Evolutionary conservation across 2,113 vertebrate species (phyloP), one percentile per base, ranked within the genome.

Genomic region (Myocastor coypus): DNA sequence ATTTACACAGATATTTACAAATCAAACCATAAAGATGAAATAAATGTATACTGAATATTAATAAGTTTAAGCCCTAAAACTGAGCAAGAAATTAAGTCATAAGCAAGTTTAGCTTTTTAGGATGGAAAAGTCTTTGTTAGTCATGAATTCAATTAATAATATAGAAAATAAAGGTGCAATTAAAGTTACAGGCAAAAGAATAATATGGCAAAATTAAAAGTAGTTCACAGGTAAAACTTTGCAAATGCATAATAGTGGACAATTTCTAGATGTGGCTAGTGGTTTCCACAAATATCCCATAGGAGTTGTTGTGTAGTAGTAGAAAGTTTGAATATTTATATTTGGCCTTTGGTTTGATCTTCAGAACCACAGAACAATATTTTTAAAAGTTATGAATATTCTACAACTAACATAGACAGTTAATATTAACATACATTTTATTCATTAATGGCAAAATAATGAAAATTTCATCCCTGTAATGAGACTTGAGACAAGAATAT

Each of bases 121-220:
- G 52, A 80, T 52, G 3, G 69, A 68, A 68, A 92, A 90, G 13
- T 50, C 34, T 66, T 69, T 69, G 13, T 13, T 34, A 19, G 9
- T 71, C 28, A 80, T 83, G 77, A 28, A 92, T 75, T n/a, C 78
- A 26, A 83, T 80, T 83, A 87, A 83, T 37, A 86, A 87, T 71
- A 78, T 87, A 80, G 6, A 89, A 28, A 71, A 61, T 5, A 93
- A 46, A 88, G 83, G 71, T 92, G 37, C 5, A 46, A 81, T 81
- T 32, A n/a, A 78, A n/a, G 20, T 5, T 92, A 86, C 8, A 66
- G 34, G 50, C 5, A 32, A 83, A 94, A 64, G 64, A 84, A 19
- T 12, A 8, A 34, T 66, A 46, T 85, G 4, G 20, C 55, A 75
- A 88, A 73, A 42, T 73, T 55, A 64, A 68, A 92, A 82, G 89